A percentile compares a stretch with the other conserved stretches of the same genome.
Conservation (phyloP, 2,797 vertebrate species). For the Pipistrellus pipistrellus region DNA sequence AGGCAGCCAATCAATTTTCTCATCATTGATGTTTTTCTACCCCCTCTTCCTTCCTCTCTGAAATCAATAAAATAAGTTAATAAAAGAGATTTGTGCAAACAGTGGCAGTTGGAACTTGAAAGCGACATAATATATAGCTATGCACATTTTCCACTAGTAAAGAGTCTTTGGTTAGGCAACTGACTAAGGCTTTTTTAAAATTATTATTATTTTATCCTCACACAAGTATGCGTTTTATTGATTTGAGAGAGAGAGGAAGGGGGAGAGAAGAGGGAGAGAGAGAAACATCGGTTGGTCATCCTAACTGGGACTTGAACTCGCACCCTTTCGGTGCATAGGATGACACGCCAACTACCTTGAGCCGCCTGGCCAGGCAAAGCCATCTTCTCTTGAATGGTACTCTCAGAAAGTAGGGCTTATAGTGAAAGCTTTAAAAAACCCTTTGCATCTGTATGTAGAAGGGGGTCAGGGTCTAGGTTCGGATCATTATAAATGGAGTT, state of each 20-base stretch:
- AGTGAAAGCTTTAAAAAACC: background rate
- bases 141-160: too few relatives aligned
- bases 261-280: background rate
- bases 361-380: background rate
- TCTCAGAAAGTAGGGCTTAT: background rate
- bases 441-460: background rate
- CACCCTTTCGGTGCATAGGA: background rate
- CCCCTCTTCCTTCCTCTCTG: background rate
- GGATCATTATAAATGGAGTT: background rate
- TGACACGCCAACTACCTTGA: background rate
- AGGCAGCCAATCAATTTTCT: background rate
- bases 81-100: too few relatives aligned
- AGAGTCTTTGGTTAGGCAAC: too few relatives aligned
- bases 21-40: background rate
- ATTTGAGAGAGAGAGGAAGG: background rate
- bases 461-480: background rate
- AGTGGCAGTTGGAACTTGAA: too few relatives aligned
- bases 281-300: background rate
- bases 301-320: background rate
- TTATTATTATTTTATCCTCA: background rate
- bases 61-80: background rate
- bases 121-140: too few relatives aligned
- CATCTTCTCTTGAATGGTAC: background rate
- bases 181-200: too few relatives aligned
- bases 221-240: background rate